These are phyloP conservation scores for Barbus barbus DNA, from an alignment of 2,113 vertebrate genomes.

Conservation along the genomic window DNA sequence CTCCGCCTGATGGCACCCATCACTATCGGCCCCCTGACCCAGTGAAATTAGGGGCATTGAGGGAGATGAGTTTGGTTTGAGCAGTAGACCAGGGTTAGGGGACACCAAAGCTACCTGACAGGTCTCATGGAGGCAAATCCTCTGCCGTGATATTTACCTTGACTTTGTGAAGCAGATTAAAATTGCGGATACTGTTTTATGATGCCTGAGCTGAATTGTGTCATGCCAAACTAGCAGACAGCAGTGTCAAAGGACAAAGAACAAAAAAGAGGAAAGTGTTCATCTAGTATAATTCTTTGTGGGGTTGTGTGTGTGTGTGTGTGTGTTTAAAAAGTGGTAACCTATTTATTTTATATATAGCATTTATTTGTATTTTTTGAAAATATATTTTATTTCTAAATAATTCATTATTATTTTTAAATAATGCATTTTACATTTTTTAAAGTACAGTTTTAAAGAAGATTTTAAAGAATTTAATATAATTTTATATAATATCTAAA, in stretches of 20 bases:
- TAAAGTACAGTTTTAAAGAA: too few relatives aligned
- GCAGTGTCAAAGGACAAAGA: background rate
- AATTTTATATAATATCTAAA: too few relatives aligned
- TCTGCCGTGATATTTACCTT: slow-evolving; percentile 23
- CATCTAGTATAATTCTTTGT: too few relatives aligned
- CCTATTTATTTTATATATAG: too few relatives aligned
- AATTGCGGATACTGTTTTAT: background rate
- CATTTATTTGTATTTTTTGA: too few relatives aligned
- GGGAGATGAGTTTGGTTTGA: slow-evolving; percentile 26
- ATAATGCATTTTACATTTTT: too few relatives aligned
- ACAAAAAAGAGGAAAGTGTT: background rate
- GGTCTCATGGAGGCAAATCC: slow-evolving; percentile 20
- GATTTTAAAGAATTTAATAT: too few relatives aligned
- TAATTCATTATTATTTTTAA: too few relatives aligned
- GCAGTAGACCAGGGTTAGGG: background rate
- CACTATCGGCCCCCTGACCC: background rate
- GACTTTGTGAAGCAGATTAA: slow-evolving; percentile 23
- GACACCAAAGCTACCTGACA: slow-evolving; percentile 16
- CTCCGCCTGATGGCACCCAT: background rate
- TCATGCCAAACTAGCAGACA: slow-evolving; percentile 1
- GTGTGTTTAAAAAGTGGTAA: too few relatives aligned
- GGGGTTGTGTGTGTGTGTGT: background rate
- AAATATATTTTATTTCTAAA: too few relatives aligned
- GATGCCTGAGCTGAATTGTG: slow-evolving; percentile 24
- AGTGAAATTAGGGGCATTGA: slow-evolving; percentile 10